A percentile compares a stretch with the other conserved stretches of the same genome.
These are phyloP conservation scores for Thalassoma bifasciatum DNA, from an alignment of 2,113 vertebrate species.

Conservation along the genomic window DNA sequence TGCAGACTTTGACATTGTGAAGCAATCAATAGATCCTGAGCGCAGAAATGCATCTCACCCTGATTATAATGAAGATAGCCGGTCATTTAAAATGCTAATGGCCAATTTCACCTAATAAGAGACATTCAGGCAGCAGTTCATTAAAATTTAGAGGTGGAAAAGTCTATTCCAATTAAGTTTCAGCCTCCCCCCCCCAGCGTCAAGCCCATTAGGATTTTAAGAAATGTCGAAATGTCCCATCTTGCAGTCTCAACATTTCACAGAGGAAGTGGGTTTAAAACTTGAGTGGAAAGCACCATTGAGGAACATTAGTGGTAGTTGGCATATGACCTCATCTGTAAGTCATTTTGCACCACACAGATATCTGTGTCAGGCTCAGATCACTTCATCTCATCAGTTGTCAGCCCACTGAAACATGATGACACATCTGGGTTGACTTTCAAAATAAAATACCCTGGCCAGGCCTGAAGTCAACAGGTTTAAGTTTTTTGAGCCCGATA, in stretches of 20 bases:
- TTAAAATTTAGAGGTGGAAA: constrained; percentile 84
- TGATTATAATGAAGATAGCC: constrained; percentile 82
- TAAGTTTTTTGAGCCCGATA: too few relatives aligned
- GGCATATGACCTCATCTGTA: constrained; percentile 66
- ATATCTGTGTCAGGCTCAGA: constrained; percentile 10
- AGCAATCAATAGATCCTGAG: constrained; percentile 75
- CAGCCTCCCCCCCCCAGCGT: constrained; percentile 54
- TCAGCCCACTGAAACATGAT: neutral
- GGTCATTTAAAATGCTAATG: constrained; percentile 84
- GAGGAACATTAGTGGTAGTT: constrained; percentile 58
- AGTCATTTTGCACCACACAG: constrained; percentile 22
- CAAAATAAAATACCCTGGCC: too few relatives aligned
- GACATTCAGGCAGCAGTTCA: constrained; percentile 79
- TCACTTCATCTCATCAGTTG: constrained; percentile 4
- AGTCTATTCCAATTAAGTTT: constrained; percentile 80
- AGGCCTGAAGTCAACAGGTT: too few relatives aligned
- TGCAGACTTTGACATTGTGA: constrained; percentile 77
- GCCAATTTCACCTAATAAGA: constrained; percentile 80
- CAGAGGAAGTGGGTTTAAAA: constrained; percentile 54
- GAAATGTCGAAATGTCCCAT: constrained; percentile 71
- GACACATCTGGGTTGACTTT: too few relatives aligned
- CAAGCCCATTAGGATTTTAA: constrained; percentile 75
- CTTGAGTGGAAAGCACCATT: constrained; percentile 54
- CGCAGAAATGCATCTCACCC: constrained; percentile 69
- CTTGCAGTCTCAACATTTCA: constrained; percentile 55